These are phyloP conservation scores for Sebastes variabilis DNA, from an alignment of 2,797 vertebrate species.

Conservation along the genomic window DNA sequence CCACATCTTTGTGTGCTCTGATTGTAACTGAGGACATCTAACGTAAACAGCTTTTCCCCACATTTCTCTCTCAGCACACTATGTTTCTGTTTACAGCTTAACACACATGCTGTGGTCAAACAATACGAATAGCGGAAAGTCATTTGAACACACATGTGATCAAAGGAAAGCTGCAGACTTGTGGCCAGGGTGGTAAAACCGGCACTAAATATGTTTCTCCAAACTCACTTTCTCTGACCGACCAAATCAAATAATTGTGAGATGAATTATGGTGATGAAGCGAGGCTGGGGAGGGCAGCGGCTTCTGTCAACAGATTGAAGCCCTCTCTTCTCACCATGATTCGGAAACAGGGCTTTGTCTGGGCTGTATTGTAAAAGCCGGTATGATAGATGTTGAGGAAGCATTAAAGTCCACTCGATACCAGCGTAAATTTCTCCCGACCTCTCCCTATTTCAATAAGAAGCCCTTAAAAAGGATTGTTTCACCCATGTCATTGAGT, in stretches of 20 bases:
- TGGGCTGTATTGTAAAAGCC: constrained; percentile 52
- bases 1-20: constrained; percentile 5
- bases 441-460: constrained; percentile 14
- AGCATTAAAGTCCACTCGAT: constrained; percentile 63
- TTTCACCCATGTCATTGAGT: constrained; percentile 28
- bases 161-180: constrained; percentile 9
- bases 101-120: constrained; percentile 7
- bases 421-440: constrained; percentile 24
- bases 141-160: background rate
- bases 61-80: background rate
- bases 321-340: constrained; percentile 29
- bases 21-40: constrained; percentile 35
- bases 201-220: background rate
- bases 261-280: background rate
- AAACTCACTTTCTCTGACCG: background rate
- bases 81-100: background rate
- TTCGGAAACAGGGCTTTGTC: constrained; percentile 7
- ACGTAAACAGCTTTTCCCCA: constrained; percentile 9
- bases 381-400: constrained; percentile 50
- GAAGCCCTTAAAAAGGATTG: constrained; percentile 52
- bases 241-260: constrained; percentile 1
- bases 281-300: background rate
- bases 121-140: background rate
- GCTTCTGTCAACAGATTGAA: constrained; percentile 35
- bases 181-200: background rate